These are phyloP conservation scores for Barypeithes pellucidus DNA, from an alignment of 2,888 invertebrate species.

Conservation along the genomic window DNA sequence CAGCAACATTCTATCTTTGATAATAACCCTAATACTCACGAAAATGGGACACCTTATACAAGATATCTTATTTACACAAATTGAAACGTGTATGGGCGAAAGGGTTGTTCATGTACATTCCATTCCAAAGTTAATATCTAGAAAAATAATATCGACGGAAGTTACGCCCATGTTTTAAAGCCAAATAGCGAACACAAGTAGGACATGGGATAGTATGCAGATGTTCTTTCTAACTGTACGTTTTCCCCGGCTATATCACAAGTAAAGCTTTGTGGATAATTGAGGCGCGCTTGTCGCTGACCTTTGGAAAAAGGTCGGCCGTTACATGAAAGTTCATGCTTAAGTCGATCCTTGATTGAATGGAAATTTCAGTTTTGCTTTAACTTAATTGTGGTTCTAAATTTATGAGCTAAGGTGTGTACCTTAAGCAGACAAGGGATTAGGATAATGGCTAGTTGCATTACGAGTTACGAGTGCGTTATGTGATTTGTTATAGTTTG, in stretches of 20 bases:
- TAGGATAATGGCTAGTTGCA: too few relatives aligned
- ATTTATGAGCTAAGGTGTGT: constrained; percentile 34
- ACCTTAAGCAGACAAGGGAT: too few relatives aligned
- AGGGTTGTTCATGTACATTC: too few relatives aligned
- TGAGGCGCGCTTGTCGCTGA: constrained; percentile 30
- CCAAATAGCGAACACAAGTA: constrained; percentile 33
- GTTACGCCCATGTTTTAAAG: constrained; percentile 32
- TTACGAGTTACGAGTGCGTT: too few relatives aligned
- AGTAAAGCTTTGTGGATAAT: constrained; percentile 37
- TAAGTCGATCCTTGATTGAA: constrained; percentile 38
- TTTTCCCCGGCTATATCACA: constrained; percentile 36
- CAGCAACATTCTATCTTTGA: too few relatives aligned
- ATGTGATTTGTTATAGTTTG: too few relatives aligned
- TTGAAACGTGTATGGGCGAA: too few relatives aligned
- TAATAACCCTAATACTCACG: too few relatives aligned
- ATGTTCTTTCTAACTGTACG: constrained; percentile 43
- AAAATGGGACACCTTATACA: too few relatives aligned
- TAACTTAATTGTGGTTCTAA: constrained; percentile 21
- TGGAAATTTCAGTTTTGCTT: constrained; percentile 32
- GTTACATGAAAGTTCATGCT: constrained; percentile 36
- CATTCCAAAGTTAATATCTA: too few relatives aligned
- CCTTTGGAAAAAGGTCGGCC: constrained; percentile 37
- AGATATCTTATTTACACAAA: too few relatives aligned
- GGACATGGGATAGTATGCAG: constrained; percentile 46
- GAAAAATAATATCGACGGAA: background rate